These are phyloP conservation scores for Mesitornis unicolor DNA, from an alignment of 2,113 vertebrate species.

Conservation along the genomic window DNA sequence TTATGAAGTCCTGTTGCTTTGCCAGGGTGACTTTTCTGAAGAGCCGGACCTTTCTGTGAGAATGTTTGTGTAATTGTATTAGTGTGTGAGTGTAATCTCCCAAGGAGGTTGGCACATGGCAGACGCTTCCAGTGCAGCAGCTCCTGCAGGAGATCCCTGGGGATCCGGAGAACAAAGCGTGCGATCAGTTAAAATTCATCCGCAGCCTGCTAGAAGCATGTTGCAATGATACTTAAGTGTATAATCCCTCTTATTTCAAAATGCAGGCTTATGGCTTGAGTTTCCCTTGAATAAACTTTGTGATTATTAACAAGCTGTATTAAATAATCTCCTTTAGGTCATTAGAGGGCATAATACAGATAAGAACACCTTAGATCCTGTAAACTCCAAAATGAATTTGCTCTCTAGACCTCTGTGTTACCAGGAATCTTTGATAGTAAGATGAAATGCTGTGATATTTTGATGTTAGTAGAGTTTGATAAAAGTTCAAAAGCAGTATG, in stretches of 20 bases:
- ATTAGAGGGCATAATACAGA: neutral
- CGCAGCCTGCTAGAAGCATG: neutral
- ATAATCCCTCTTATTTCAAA: neutral
- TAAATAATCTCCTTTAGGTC: neutral
- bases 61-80: neutral
- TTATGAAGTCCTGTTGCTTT: neutral
- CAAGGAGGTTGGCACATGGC: neutral
- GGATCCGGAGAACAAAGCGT: neutral
- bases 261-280: neutral
- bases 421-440: neutral
- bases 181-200: neutral
- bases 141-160: neutral
- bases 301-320: neutral
- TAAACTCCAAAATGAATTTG: neutral
- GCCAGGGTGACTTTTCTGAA: neutral
- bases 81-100: neutral
- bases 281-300: neutral
- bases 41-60: neutral
- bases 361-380: neutral
- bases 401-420: neutral
- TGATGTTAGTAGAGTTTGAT: neutral
- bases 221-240: neutral
- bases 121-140: neutral
- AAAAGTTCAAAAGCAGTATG: neutral
- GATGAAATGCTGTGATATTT: neutral